Evolutionary conservation across 2,113 vertebrate species (phyloP), one percentile per base, ranked within the genome.

Genomic region (Aldabrachelys gigantea): DNA sequence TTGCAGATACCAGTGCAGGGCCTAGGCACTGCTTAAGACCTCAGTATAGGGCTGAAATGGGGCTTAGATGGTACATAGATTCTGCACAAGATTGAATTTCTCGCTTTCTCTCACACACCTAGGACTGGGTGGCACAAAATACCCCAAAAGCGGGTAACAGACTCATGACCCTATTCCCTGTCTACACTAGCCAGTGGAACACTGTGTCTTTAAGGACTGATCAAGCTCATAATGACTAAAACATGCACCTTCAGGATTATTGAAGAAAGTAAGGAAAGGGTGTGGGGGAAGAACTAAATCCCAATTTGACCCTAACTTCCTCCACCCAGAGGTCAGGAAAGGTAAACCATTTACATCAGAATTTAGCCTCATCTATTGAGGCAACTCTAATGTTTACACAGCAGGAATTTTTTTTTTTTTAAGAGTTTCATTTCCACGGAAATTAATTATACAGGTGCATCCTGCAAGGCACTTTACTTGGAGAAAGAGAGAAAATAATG

Each of bases 381-480:
- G 80, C 80, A 4, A 41, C 12, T 86, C 72, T 52, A 27, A 57
- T 44, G 27, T 91, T 91, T 89, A 90, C 47, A 86, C 0, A 82
- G 44, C 72, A 89, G 87, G 83, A 44, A 11, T 11, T 49, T 49
- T 49, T 49, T 47, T 47, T 8, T 49, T 49, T 49, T 49, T 49
- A 49, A 49, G 47, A 49, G 7, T 5, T 75, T 12, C 87, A 75
- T 93, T 91, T 82, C 89, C 75, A 12, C 78, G 85, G 85, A 93
- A 87, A 91, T 96, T 88, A 19, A 82, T 95, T 92, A 52, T 27
- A 82, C 87, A 97, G 93, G 89, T 95, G 80, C 88, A 92, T 89
- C 85, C 83, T 89, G 88, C 90, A 62, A 88, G 81, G 29, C 7
- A 85, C 92, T 69, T 94, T 94, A 89, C 80, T 93, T 84, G 53